Conservation (phyloP, 2,888 invertebrate genomes). For the Ecliptopera silaceata region DNA sequence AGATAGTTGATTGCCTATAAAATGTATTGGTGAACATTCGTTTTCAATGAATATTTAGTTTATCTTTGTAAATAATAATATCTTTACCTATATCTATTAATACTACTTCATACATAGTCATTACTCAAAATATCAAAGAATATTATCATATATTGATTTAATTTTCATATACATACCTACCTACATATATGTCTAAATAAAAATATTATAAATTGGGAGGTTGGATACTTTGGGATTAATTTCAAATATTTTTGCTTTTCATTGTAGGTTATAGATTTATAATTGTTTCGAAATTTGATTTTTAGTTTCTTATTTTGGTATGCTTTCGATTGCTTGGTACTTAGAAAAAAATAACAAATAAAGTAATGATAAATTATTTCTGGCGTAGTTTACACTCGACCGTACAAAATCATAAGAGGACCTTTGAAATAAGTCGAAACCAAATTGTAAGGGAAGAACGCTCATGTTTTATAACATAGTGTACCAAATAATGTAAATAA, state of each 20-base stretch:
- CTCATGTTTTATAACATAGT: conserved; percentile 42
- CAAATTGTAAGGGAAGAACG: conserved; percentile 45
- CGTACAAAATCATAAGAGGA: conserved; percentile 47
- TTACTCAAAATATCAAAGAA: conserved; percentile 56
- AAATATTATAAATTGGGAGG: conserved; percentile 47
- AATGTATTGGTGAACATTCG: conserved; percentile 37
- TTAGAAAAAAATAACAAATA: conserved; percentile 53
- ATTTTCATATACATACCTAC: conserved; percentile 37
- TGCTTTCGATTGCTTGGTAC: conserved; percentile 70
- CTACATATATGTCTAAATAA: conserved; percentile 16
- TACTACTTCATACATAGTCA: conserved; percentile 49
- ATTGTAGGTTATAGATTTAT: conserved; percentile 41
- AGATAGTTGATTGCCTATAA: conserved; percentile 10
- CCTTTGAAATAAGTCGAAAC: conserved; percentile 47
- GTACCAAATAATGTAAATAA: conserved; percentile 67
- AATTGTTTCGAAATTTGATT: conserved; percentile 40
- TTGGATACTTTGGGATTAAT: conserved; percentile 49
- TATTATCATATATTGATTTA: conserved; percentile 39
- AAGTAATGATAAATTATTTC: conserved; percentile 37
- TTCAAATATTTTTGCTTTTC: conserved; percentile 47
- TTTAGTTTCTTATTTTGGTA: conserved; percentile 42
- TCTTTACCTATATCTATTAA: conserved; percentile 46
- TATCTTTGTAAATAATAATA: conserved; percentile 62
- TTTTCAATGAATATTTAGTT: conserved; percentile 44
- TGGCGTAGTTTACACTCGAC: conserved; percentile 44